Base-by-base conservation (phyloP, 2,113 vertebrate species). In the Hippotragus niger region DNA sequence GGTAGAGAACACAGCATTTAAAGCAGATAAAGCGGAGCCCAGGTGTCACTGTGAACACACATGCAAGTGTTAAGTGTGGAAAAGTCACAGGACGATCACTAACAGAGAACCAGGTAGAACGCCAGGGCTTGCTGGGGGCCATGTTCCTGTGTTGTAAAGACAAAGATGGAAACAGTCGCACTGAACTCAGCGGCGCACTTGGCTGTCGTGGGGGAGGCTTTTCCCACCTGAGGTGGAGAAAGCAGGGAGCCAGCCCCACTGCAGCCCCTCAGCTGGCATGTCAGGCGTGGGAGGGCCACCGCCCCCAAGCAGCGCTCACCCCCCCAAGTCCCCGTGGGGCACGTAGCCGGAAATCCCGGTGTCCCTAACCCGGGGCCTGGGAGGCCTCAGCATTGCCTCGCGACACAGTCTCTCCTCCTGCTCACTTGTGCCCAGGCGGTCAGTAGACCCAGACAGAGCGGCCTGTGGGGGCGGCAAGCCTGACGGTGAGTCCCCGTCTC, bases 361-460 rank as follows among this genome's bases (percentile, higher is more conserved):
- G 2, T 15, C 50, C 33, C 31, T 45, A 12, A 16, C 15, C 21
- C 1, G 0, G 14, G 23, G 27, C 15, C 43, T 19, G 9, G 52
- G 45, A 1, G 16, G 25, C 45, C 83, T 19, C 29, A 12, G 76
- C 36, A 7, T 1, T 2, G 47, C 4, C 11, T n/a, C 2, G 4
- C 1, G 5, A 33, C 1, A 3, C 1, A 1, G 21, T 36, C 11
- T 40, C 4, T 25, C 58, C 43, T 16, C 12, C 25, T 1, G 11
- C 82, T 31, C 7, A 43, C 0, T 0, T 33, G 52, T 43, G 7
- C n/a, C 13, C 50, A 29, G 36, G 36, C 8, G 29, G 33, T 33
- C 0, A 21, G 43, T 13, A 3, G 3, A 17, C 11, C 10, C 31
- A 2, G 29, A 6, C 43, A 4, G 76, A 19, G 10, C 0, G 0